Evolutionary conservation across 2,888 invertebrate species (phyloP), one percentile per base, ranked within the genome.

Genomic region (Drosophila peninsularis): DNA sequence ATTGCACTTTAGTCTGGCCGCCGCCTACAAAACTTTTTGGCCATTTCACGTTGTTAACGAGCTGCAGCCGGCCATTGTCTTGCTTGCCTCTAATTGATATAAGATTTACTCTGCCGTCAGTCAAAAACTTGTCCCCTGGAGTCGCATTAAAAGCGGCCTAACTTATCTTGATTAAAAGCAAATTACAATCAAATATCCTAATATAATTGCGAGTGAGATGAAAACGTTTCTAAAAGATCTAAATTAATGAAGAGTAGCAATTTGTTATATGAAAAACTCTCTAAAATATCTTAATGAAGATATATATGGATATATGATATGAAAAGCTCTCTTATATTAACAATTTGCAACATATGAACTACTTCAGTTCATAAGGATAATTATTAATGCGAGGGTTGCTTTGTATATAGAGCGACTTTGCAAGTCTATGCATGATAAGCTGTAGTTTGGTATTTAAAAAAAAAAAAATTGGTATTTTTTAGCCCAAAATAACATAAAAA

Each of bases 1-100:
- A 89, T 87, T 82, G 79, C 75, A 62, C 64, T 79, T 64, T 56
- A 39, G 71, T 70, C 62, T 54, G 66, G 19, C 55, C 64, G 21
- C 56, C 54, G 39, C 58, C 41, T 57, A 71, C 54, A 54, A 74
- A 70, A 52, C n/a, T 61, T 75, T 78, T 75, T 21, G 49, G 24
- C 50, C 71, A 69, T 70, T 75, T 78, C 32, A 45, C 52, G 55
- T 47, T 21, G 32, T 62, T 57, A 68, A 66, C 57, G 57, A 65
- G 42, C 27, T 9, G 11, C 60, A 47, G 58, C 36, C 41, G 69
- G 30, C 30, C 70, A 53, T 57, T 77, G 60, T 65, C 30, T 30
- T 71, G 34, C 36, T 24, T 13, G 6, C n/a, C 24, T 52, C 37
- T 78, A 78, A 78, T 78, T 75, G 61, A 50, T 61, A 69, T 61